Evolutionary conservation across 1,140 invertebrate species (phyloP), one percentile per base, ranked within the genome.

Genomic region (Antheraea mylitta): DNA sequence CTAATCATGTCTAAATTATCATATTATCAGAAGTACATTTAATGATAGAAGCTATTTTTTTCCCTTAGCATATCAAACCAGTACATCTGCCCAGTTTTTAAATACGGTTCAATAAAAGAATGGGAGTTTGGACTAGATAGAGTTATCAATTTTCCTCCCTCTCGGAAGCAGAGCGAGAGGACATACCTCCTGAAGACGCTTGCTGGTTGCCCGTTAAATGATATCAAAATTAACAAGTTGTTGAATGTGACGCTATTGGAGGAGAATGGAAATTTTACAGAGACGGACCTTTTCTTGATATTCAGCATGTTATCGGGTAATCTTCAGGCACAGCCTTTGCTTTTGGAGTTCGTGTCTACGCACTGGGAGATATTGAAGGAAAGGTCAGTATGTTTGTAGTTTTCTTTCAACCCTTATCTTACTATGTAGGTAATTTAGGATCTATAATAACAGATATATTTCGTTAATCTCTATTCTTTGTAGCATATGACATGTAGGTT

Each of bases 41-140:
- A 60, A 4, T 18, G 16, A 60, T 60, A 60, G 7, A 18, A 60
- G 18, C 18, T 60, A 5, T 64, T 68, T 74, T 85, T 92, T 36
- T 36, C 22, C 13, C 10, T 30, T 74, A 97, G 96, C 6, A 94
- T 96, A 48, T 92, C 94, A 10, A 96, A 95, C 80, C 94, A 95
- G 79, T 96, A 94, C 78, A 94, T 96, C 58, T 96, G 96, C 68
- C 95, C 96, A 7, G 95, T 97, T 3, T 96, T 96, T 77, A 95
- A 95, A 86, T 96, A 95, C 94, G 96, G 96, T 0, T 94, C 95
- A 0, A 90, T 93, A 69, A 94, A 96, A 38, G 96, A 97, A 86
- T 97, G 96, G 96, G 94, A 96, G 72, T 96, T 96, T 78, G 96
- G 96, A 67, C 89, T 97, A 0, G 93, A 96, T 68, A 92, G 96